Evolutionary conservation across 2,797 vertebrate genomes (phyloP), one percentile per base, ranked within the genome.

Genomic region (Acestrorhynchus altus): DNA sequence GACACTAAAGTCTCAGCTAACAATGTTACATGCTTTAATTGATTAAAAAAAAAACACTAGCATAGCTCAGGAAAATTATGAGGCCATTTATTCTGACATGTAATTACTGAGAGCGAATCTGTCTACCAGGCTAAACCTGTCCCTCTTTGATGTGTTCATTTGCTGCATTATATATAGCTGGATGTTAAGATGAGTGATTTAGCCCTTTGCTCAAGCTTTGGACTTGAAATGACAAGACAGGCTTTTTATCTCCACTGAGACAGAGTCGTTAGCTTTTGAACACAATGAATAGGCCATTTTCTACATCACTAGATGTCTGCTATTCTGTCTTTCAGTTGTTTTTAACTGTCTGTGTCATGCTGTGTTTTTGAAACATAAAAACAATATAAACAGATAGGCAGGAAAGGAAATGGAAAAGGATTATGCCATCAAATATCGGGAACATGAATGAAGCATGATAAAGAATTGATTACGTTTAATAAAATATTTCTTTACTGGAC

Each of bases 71-170:
- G 31, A 26, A 64, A 49, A 52, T 70, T 8, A 70, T 8, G 52
- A 54, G 44, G 7, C 54, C 57, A 59, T 80, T 60, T 40, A 46
- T 3, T 28, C 49, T 81, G 74, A 59, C 66, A 42, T 76, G 12
- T 80, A 57, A 81, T 76, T 66, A 72, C 22, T 52, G 63, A 8
- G 44, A 72, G 52, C 15, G 20, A 52, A 66, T 81, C 52, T 64
- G 67, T 63, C 31, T 12, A 40, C 8, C 69, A 47, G 51, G 46
- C 35, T 39, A 40, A 46, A 39, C 1, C 46, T 22, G 40, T 31
- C 40, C 31, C 40, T 12, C 18, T 72, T 22, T 67, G 35, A 49
- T 68, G 24, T 71, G 57, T 65, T 75, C n/a, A 47, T 61, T 70
- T 20, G 26, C n/a, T 20, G 57, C 18, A 39, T 64, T 47, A 28